Evolutionary conservation across 2,888 invertebrate species (phyloP).

Genomic region (Agrilus biguttatus): DNA sequence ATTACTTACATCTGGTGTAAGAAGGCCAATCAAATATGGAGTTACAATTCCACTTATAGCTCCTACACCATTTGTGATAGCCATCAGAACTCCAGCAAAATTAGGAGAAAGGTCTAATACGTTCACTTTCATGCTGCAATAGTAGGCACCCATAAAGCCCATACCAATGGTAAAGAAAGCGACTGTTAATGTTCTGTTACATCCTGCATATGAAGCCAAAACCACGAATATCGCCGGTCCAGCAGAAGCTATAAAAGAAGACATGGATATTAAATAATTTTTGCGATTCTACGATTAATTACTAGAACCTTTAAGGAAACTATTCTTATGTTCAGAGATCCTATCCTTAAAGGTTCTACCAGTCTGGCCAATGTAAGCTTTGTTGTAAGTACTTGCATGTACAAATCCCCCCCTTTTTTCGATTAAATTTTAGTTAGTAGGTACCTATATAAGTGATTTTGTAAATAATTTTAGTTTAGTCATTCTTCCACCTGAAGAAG

Average conservation of each 20-base stretch:
- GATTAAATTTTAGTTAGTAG: too few relatives aligned
- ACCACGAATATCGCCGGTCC: constrained; percentile 47
- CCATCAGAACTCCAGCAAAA: constrained; percentile 48
- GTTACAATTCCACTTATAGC: constrained; percentile 46
- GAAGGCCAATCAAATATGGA: constrained; percentile 42
- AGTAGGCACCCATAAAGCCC: constrained; percentile 56
- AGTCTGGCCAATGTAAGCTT: too few relatives aligned
- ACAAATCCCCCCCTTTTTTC: too few relatives aligned
- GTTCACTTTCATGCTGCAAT: constrained; percentile 53
- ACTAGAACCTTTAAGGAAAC: too few relatives aligned
- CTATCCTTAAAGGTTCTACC: too few relatives aligned
- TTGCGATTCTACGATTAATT: too few relatives aligned
- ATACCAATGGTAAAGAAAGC: constrained; percentile 42
- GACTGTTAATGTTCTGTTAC: constrained; percentile 36
- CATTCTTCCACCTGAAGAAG: too few relatives aligned
- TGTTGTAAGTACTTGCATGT: too few relatives aligned
- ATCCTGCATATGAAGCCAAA: constrained; percentile 47
- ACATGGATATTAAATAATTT: constrained; percentile 1
- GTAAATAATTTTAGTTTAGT: too few relatives aligned
- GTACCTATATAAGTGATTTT: too few relatives aligned
- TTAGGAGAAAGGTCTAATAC: constrained; percentile 49
- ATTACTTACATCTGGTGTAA: constrained; percentile 43
- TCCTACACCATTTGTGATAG: constrained; percentile 47
- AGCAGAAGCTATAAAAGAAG: constrained; percentile 36
- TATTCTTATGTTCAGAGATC: too few relatives aligned